These are phyloP conservation scores for Pteronotus mesoamericanus DNA, from an alignment of 2,797 vertebrate species.

Conservation along the genomic window DNA sequence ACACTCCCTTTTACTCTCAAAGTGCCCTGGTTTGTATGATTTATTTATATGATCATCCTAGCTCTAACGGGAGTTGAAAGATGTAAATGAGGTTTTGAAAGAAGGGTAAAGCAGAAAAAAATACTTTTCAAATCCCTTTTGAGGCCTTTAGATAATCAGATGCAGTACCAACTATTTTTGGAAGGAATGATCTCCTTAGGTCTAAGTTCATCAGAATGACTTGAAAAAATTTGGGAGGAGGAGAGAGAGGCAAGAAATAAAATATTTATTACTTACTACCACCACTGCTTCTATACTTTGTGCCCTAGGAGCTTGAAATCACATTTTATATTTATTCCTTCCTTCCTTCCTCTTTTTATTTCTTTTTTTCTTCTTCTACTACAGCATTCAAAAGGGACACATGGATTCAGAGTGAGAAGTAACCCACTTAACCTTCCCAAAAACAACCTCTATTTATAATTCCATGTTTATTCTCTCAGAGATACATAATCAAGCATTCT, in stretches of 20 bases:
- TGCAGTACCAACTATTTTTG: conserved; percentile 13
- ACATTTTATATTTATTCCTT: background rate
- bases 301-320: background rate
- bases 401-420: background rate
- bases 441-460: background rate
- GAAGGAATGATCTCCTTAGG: background rate
- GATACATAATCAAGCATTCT: background rate
- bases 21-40: background rate
- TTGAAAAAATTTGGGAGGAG: background rate
- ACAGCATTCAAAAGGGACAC: background rate
- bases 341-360: background rate
- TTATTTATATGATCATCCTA: background rate
- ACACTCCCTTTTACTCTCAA: background rate
- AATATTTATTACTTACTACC: background rate
- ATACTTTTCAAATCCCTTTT: background rate
- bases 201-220: background rate
- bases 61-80: background rate
- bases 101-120: background rate
- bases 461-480: background rate
- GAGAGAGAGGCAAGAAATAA: background rate
- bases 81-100: conserved; percentile 22
- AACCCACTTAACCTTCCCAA: background rate
- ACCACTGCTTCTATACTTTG: background rate
- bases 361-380: background rate
- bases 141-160: conserved; percentile 19